phyloP scores from a whole-genome alignment of 1,140 invertebrate genomes.

The Linepithema humile region DNA sequence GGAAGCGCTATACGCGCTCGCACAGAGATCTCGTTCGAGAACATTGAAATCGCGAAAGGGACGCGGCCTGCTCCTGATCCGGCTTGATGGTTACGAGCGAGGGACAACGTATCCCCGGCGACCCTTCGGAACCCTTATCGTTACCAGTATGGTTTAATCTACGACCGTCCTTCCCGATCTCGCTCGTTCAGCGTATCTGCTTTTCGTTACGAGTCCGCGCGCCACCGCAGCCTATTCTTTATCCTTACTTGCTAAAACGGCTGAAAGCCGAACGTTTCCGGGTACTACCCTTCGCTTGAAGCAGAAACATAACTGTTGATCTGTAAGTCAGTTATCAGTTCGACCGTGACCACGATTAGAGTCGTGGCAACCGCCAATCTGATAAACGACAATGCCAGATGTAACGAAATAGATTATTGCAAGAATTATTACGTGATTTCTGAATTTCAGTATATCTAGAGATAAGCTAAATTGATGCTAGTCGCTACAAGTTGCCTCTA shows the following conservation, averaged over 20 bases:
- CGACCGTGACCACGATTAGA: constrained; percentile 51
- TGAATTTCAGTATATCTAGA: too few species aligned
- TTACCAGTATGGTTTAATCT: constrained; percentile 38
- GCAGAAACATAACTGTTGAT: constrained; percentile 16
- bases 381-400: neutral
- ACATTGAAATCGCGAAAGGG: neutral
- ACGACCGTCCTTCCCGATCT: constrained; percentile 25
- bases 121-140: constrained; percentile 33
- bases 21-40: neutral
- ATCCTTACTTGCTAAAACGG: constrained; percentile 32
- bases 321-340: constrained; percentile 48
- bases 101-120: neutral
- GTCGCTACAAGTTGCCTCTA: too few species aligned
- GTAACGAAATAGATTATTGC: constrained; percentile 25
- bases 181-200: neutral
- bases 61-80: neutral
- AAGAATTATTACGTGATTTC: too few species aligned
- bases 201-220: constrained; percentile 18
- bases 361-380: constrained; percentile 5
- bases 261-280: constrained; percentile 41
- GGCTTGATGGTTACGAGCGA: constrained; percentile 1
- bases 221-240: constrained; percentile 40
- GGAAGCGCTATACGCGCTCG: neutral
- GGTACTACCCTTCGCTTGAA: neutral
- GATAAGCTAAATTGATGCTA: too few species aligned